Percentiles rank a stretch among this genome's conserved stretches.
Evolutionary conservation across 1,140 invertebrate species (phyloP).

Genomic region (Papilio aristodemus): DNA sequence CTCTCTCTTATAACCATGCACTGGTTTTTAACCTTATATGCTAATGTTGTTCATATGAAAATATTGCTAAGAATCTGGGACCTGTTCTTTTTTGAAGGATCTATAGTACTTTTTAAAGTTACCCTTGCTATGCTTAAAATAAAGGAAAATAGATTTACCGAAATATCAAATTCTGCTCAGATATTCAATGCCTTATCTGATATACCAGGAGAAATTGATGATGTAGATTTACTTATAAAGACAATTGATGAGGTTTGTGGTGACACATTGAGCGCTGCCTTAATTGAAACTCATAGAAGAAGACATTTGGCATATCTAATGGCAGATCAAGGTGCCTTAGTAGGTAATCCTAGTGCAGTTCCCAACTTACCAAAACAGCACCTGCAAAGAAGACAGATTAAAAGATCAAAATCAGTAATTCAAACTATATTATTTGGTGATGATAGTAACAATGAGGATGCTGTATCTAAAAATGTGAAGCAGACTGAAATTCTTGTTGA

Average conservation of each 20-base stretch:
- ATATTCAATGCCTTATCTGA: constrained; percentile 98
- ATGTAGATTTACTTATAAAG: constrained; percentile 87
- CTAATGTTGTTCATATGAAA: constrained; percentile 98
- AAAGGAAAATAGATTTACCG: constrained; percentile 91
- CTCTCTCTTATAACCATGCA: constrained; percentile 97
- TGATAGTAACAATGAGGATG: constrained; percentile 87
- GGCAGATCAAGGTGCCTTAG: constrained; percentile 96
- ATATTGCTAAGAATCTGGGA: constrained; percentile 98
- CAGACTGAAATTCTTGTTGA: constrained; percentile 97
- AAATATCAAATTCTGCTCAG: constrained; percentile 95
- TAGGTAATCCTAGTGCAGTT: constrained; percentile 93
- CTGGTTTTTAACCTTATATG: constrained; percentile 99
- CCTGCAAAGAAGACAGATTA: constrained; percentile 90
- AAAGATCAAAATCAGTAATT: constrained; percentile 94
- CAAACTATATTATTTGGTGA: constrained; percentile 94
- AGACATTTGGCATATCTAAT: constrained; percentile 97
- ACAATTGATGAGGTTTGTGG: constrained; percentile 80
- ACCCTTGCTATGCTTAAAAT: constrained; percentile 97
- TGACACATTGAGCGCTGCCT: constrained; percentile 89
- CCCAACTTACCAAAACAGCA: constrained; percentile 96
- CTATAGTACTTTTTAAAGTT: constrained; percentile 97
- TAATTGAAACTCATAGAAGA: constrained; percentile 94
- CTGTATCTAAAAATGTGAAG: constrained; percentile 97
- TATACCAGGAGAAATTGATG: constrained; percentile 95
- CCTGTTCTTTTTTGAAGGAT: constrained; percentile 97